These are phyloP conservation scores for Caranx ignobilis DNA, from an alignment of 2,113 vertebrate genomes.

Conservation along the genomic window DNA sequence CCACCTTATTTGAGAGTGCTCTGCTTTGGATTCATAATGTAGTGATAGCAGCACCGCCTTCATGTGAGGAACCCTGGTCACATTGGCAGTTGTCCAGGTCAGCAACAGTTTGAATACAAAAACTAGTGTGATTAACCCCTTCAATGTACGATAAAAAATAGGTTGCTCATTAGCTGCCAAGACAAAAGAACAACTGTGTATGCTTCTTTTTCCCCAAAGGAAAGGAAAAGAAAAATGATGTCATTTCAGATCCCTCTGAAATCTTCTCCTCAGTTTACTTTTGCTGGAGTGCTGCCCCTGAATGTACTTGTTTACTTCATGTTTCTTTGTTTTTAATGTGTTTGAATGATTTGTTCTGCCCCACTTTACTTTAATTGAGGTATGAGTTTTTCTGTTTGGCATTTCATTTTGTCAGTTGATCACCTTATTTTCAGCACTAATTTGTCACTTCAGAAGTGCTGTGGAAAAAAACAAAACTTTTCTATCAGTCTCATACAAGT, in stretches of 20 bases:
- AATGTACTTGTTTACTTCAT: too few relatives aligned
- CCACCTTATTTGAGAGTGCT: constrained; percentile 20
- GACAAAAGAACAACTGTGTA: neutral
- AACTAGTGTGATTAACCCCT: neutral
- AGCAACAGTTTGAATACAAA: neutral
- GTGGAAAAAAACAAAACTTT: too few relatives aligned
- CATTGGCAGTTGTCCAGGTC: neutral
- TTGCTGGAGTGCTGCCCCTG: too few relatives aligned
- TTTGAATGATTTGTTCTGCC: too few relatives aligned
- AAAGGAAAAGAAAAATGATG: neutral
- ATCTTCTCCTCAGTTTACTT: too few relatives aligned
- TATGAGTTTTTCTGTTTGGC: too few relatives aligned
- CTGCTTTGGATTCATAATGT: neutral
- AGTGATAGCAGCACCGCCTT: neutral
- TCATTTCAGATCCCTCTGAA: neutral
- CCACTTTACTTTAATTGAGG: too few relatives aligned
- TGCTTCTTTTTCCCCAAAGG: neutral
- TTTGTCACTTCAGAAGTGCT: too few relatives aligned
- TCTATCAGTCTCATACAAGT: too few relatives aligned
- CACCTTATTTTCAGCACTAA: neutral
- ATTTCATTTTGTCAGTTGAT: too few relatives aligned
- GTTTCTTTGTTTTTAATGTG: too few relatives aligned
- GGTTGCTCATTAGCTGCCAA: neutral
- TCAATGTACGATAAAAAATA: neutral
- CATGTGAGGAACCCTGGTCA: neutral